Evolutionary conservation across 2,113 vertebrate genomes (phyloP), one percentile per base, ranked within the genome.

Genomic region (Mobula birostris): DNA sequence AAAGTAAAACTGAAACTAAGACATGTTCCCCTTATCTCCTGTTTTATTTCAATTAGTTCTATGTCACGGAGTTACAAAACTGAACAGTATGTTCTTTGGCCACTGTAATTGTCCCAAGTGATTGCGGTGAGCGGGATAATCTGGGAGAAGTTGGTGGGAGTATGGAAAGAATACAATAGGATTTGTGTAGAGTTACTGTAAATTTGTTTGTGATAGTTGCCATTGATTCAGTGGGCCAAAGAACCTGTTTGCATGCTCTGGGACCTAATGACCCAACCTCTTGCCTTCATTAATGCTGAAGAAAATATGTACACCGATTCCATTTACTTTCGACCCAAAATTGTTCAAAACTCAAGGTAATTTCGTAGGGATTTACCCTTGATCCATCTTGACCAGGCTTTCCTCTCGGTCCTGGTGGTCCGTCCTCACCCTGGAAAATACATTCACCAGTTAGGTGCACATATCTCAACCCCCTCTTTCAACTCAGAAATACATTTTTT

Each of bases 341-440:
- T 66, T 66, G 85, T 29, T 72, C 12, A 27, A 74, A 17, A 72
- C 40, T 40, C 27, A 7, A 93, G 11, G 40, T 74, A 36, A 56
- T 24, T 93, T 56, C 56, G 91, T 72, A 36, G 7, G 74, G 21
- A 96, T 97, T 97, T 95, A 98, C 98, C 97, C 95, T 96, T 11
- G 96, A 96, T 12, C 98, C 98, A 95, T 98, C 97, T 94, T 96
- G 96, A 78, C 98, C 98, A 0, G 76, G 95, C 68, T 97, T 97
- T 40, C 98, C 98, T 63, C 97, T 96, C 76, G 94, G 48, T 19
- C 98, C 98, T 0, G 95, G 15, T 0, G 94, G 95, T 15, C 98
- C 98, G 0, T 94, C 87, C 32, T 95, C 68, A 5, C 98, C 98
- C 98, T 98, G 96, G 21, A 96, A 88, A 56, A 94, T 94, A 9